A percentile compares a stretch with the other conserved stretches of the same genome.
Conservation (phyloP, 2,888 invertebrate species). For the Xylota sylvarum region DNA sequence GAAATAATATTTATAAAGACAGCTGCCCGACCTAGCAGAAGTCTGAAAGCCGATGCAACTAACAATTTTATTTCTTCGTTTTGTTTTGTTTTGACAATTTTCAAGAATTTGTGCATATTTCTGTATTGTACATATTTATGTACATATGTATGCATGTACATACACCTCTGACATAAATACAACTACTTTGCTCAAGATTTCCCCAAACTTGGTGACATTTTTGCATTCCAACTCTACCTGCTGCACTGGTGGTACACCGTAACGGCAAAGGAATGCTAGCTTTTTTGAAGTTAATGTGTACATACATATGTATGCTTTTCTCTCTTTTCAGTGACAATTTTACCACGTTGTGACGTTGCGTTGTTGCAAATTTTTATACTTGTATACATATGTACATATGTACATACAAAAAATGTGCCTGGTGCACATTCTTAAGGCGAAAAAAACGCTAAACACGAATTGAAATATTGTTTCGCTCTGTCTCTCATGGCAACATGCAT, state of each 20-base stretch:
- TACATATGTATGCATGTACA: too few species aligned
- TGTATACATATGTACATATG: neutral
- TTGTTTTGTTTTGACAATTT: too few species aligned
- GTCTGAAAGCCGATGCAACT: too few species aligned
- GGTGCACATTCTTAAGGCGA: conserved; percentile 41
- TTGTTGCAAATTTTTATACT: neutral
- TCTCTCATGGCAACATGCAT: conserved; percentile 70
- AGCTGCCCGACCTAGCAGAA: too few species aligned
- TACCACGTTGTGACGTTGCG: conserved; percentile 19
- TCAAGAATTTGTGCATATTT: too few species aligned
- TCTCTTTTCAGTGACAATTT: conserved; percentile 34
- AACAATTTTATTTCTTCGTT: too few species aligned
- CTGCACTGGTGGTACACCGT: neutral
- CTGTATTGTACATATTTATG: too few species aligned
- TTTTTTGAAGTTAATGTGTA: conserved; percentile 14
- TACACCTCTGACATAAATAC: conserved; percentile 4
- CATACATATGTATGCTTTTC: conserved; percentile 3
- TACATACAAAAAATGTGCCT: conserved; percentile 27
- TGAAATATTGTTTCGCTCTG: conserved; percentile 76
- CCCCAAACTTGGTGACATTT: conserved; percentile 22
- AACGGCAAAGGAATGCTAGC: conserved; percentile 23
- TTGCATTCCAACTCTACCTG: conserved; percentile 38
- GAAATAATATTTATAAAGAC: too few species aligned
- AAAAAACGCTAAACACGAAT: conserved; percentile 60
- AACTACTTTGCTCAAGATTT: conserved; percentile 6